A percentile compares a stretch with the other conserved stretches of the same genome.
phyloP scores from a whole-genome alignment of 2,113 vertebrate species.

The Seriola quinqueradiata region DNA sequence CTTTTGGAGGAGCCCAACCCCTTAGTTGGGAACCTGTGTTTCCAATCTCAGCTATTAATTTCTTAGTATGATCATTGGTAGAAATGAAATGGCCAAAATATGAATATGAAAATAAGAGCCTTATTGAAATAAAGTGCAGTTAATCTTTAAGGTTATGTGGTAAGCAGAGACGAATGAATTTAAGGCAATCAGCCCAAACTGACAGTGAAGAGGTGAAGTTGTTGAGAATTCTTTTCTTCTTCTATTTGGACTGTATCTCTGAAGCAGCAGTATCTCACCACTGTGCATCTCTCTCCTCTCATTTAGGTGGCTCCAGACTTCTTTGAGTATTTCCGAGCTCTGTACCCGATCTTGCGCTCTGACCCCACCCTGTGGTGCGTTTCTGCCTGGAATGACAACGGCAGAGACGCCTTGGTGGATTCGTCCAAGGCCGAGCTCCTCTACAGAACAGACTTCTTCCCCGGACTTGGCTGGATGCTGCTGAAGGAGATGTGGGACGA shows the following conservation, averaged over 20 bases:
- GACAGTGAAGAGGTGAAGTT: not conserved
- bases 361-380: constrained; percentile 92
- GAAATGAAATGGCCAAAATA: too few relatives aligned
- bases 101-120: too few relatives aligned
- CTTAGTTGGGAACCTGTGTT: too few relatives aligned
- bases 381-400: constrained; percentile 97
- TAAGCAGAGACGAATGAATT: too few relatives aligned
- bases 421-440: constrained; percentile 81
- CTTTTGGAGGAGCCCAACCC: too few relatives aligned
- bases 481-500: constrained; percentile 91
- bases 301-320: constrained; percentile 92
- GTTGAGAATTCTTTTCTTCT: not conserved
- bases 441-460: constrained; percentile 96
- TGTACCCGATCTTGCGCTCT: constrained; percentile 83
- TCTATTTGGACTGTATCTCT: not conserved
- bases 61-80: too few relatives aligned
- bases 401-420: constrained; percentile 92
- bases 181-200: not conserved
- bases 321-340: constrained; percentile 94
- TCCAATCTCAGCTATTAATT: too few relatives aligned
- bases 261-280: not conserved
- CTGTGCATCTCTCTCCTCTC: not conserved
- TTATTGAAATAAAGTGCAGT: too few relatives aligned
- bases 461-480: constrained; percentile 93
- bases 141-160: too few relatives aligned